A percentile compares a stretch with the other conserved stretches of the same genome.
Conservation (phyloP, 2,888 invertebrate genomes). For the Eulithis testata region DNA sequence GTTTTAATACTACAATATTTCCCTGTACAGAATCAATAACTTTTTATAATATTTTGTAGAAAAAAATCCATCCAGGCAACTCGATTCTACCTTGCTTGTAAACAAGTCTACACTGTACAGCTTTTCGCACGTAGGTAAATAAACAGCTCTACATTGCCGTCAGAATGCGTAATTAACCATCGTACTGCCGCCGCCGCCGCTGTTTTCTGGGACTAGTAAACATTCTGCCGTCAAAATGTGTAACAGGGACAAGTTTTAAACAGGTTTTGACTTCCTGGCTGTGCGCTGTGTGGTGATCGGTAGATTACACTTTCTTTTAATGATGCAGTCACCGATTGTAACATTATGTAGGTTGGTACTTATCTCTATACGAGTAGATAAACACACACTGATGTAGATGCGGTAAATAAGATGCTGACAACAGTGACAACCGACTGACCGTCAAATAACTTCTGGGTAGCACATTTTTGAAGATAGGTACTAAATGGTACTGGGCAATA, state of each 20-base stretch:
- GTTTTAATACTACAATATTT: too few species aligned
- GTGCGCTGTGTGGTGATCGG: constrained; percentile 3
- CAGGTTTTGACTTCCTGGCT: constrained; percentile 27
- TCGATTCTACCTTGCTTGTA: too few species aligned
- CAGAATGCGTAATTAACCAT: background rate
- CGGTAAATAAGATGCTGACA: background rate
- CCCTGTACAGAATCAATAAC: too few species aligned
- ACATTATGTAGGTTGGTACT: constrained; percentile 11
- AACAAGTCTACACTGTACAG: too few species aligned
- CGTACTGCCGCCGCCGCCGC: background rate
- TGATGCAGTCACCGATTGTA: constrained; percentile 13
- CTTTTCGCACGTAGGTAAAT: too few species aligned
- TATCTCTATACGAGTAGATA: background rate
- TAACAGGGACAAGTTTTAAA: constrained; percentile 22
- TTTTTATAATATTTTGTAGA: too few species aligned
- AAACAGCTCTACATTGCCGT: background rate
- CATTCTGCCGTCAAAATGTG: constrained; percentile 13
- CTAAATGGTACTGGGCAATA: too few species aligned
- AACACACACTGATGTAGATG: too few species aligned
- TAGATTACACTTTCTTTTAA: constrained; percentile 24
- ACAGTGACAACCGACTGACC: too few species aligned
- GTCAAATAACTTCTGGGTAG: too few species aligned
- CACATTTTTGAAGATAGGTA: too few species aligned
- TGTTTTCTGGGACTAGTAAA: constrained; percentile 6
- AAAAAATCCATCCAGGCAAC: too few species aligned